Percentiles rank a stretch among this genome's conserved stretches.
Conservation (phyloP, 2,797 vertebrate genomes). For the Aeoliscus strigatus region DNA sequence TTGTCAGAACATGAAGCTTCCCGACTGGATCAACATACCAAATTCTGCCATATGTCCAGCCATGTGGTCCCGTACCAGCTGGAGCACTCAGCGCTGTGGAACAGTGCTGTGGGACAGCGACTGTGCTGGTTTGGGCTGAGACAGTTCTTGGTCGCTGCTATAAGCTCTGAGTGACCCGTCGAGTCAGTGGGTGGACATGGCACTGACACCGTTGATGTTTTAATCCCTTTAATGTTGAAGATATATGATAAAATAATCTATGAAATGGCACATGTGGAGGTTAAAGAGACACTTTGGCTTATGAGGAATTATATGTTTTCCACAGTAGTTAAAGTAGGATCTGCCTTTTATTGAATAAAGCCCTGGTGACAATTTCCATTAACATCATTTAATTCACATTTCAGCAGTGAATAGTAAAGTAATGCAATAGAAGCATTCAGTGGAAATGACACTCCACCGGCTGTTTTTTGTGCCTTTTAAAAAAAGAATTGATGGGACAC, state of each 20-base stretch:
- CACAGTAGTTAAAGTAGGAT: slow-evolving; percentile 13
- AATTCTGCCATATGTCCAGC: slow-evolving; percentile 64
- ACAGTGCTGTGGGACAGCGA: slow-evolving; percentile 31
- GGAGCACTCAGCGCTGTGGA: slow-evolving; percentile 44
- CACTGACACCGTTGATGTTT: slow-evolving; percentile 13
- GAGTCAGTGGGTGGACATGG: slow-evolving; percentile 13
- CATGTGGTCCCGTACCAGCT: slow-evolving; percentile 63
- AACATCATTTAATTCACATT: too few relatives aligned
- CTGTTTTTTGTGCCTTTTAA: too few relatives aligned
- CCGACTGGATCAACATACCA: slow-evolving; percentile 60
- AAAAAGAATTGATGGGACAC: too few relatives aligned
- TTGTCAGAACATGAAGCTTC: slow-evolving; percentile 54
- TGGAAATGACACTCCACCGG: too few relatives aligned
- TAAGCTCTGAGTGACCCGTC: slow-evolving; percentile 15
- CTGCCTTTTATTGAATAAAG: too few relatives aligned
- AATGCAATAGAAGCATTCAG: too few relatives aligned
- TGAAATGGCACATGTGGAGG: slow-evolving; percentile 23
- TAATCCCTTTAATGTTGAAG: slow-evolving; percentile 41
- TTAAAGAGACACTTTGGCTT: slow-evolving; percentile 28
- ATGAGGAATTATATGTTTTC: slow-evolving; percentile 26
- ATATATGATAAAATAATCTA: slow-evolving; percentile 24
- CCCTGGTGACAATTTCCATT: too few relatives aligned
- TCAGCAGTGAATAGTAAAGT: too few relatives aligned
- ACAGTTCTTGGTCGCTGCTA: too few relatives aligned
- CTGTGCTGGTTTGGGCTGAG: slow-evolving; percentile 8